Base-by-base conservation (phyloP, 2,113 vertebrate species). In the Pseudolaguvia tuberculata region DNA sequence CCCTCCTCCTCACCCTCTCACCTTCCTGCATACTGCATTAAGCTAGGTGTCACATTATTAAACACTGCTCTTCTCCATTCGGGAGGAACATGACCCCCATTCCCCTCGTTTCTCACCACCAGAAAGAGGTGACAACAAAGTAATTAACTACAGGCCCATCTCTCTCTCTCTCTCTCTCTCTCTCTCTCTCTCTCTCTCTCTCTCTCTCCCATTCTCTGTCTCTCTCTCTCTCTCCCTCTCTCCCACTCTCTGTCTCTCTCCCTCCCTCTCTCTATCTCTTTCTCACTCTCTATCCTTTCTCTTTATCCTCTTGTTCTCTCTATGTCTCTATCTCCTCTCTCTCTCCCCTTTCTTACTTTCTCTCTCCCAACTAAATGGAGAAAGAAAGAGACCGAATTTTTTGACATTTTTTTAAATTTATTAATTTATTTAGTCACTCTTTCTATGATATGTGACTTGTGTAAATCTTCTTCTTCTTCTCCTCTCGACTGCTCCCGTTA, bases 11-110 rank as follows among this genome's bases (percentile, higher is more conserved):
- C 74, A 69, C 80, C 35, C 79, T 75, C 79, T 76, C 76, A 81
- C 81, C 75, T 80, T 79, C 73, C 61, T 72, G 81, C 73, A 76
- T 78, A 73, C 80, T 76, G 78, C 81, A 83, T 81, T 84, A 84
- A 81, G 80, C 70, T 63, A 62, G 77, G 84, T 80, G 82, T 76
- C 81, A 81, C 78, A 76, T 83, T 80, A 81, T 84, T 83, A 85
- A 83, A 77, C 81, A 77, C 62, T 29, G 70, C 71, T 76, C 73
- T 50, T 80, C 70, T 81, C 67, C 71, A 63, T 63, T 71, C 57
- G 77, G 70, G 74, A 67, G 74, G 78, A 73, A 79, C 76, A 72
- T 80, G 82, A 80, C 81, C 82, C 77, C 78, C 70, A 83, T 85
- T 85, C 73, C 75, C 78, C 70, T 78, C 72, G 80, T 81, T 78